phyloP scores from a whole-genome alignment of 2,797 vertebrate species.

The Gambusia yucatana region DNA sequence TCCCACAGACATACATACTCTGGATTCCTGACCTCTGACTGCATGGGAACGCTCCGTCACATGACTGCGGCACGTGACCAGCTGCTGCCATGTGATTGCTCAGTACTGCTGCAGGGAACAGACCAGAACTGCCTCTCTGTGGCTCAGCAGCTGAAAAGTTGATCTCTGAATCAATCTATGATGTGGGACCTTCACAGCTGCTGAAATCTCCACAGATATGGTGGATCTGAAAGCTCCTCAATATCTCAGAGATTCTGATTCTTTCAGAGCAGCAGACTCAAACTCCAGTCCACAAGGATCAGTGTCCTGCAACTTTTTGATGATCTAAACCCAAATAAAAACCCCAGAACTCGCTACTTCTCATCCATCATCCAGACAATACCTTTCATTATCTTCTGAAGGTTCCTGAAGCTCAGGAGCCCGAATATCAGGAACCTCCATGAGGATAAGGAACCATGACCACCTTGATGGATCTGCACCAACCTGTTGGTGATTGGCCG shows the following conservation, averaged over 20 bases:
- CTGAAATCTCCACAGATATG: too few species aligned
- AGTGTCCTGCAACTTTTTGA: too few species aligned
- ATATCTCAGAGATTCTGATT: neutral
- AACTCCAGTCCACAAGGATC: too few species aligned
- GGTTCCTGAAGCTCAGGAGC: neutral
- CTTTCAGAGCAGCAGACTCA: too few species aligned
- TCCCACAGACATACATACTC: slow-evolving; percentile 70
- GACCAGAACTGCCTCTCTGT: neutral
- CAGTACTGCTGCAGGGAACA: neutral
- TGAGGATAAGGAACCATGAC: too few species aligned
- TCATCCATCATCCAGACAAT: neutral
- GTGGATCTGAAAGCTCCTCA: neutral
- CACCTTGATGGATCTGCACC: neutral
- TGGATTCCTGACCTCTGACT: slow-evolving; percentile 73
- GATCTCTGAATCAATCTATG: too few species aligned
- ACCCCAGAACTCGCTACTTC: neutral
- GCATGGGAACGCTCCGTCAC: slow-evolving; percentile 53
- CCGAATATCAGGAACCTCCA: too few species aligned
- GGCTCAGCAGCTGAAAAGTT: too few species aligned
- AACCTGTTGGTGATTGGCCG: slow-evolving; percentile 90
- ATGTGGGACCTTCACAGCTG: too few species aligned
- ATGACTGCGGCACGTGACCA: slow-evolving; percentile 2
- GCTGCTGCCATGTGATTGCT: too few species aligned
- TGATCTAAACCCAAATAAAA: neutral
- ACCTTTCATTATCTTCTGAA: neutral